Evolutionary conservation across 1,140 invertebrate genomes (phyloP).

Genomic region (Lepidurus packardi): DNA sequence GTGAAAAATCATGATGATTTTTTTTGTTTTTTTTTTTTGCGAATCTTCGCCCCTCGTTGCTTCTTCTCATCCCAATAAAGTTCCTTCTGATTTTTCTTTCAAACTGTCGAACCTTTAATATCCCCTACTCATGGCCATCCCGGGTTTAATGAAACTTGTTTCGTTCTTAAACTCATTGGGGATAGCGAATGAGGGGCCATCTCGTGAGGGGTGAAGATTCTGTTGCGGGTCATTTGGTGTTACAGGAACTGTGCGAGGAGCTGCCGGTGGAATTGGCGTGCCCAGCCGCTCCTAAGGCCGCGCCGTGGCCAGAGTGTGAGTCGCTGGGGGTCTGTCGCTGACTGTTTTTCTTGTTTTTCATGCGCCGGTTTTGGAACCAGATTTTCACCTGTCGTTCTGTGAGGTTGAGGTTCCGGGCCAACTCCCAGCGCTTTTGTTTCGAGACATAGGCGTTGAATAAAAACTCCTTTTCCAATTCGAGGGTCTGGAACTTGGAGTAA

Average conservation of each 20-base stretch:
- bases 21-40: too few species aligned
- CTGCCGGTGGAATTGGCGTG: conserved; percentile 17
- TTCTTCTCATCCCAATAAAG: not conserved
- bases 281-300: not conserved
- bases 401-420: conserved; percentile 84
- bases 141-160: not conserved
- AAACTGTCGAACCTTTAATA: not conserved
- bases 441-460: conserved; percentile 93
- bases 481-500: conserved; percentile 92
- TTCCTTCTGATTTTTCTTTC: not conserved
- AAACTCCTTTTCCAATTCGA: conserved; percentile 96
- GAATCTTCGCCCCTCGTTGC: not conserved
- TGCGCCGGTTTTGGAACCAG: conserved; percentile 95
- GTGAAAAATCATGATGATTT: too few species aligned
- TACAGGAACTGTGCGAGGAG: conserved; percentile 18
- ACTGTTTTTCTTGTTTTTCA: conserved; percentile 99
- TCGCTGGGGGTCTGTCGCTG: conserved; percentile 61
- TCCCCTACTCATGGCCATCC: not conserved
- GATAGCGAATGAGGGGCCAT: conserved; percentile 20
- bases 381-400: conserved; percentile 90
- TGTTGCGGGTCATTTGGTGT: conserved; percentile 21
- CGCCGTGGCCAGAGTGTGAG: conserved; percentile 34
- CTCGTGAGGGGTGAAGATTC: conserved; percentile 1
- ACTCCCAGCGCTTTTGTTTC: conserved; percentile 94
- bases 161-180: not conserved